Percentiles rank a stretch among this genome's conserved stretches.
Conservation (phyloP, 2,888 invertebrate species). For the Atethmia centrago region DNA sequence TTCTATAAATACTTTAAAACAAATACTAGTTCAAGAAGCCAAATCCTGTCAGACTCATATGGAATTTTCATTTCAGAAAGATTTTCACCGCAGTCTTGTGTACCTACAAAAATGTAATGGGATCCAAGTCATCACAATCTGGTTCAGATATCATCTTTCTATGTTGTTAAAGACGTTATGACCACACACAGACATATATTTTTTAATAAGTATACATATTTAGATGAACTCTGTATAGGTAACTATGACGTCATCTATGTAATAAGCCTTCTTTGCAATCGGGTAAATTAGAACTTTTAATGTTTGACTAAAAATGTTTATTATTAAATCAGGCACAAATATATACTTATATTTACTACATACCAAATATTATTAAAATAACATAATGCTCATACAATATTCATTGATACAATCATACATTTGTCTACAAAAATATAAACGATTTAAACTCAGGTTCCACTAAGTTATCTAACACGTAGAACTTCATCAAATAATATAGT, state of each 20-base stretch:
- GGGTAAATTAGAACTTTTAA: not conserved
- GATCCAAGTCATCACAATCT: not conserved
- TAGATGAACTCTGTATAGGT: not conserved
- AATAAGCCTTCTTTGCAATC: not conserved
- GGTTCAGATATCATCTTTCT: not conserved
- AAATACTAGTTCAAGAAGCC: not conserved
- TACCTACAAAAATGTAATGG: not conserved
- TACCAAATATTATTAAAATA: not conserved
- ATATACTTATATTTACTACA: constrained; percentile 27
- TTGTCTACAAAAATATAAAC: constrained; percentile 77
- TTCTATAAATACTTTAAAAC: too few species aligned
- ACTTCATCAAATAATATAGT: constrained; percentile 88
- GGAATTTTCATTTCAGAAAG: not conserved
- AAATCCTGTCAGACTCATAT: not conserved
- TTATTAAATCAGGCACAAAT: constrained; percentile 46
- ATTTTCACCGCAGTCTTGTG: not conserved
- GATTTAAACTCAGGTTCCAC: constrained; percentile 84
- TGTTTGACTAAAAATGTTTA: constrained; percentile 46
- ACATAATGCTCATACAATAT: constrained; percentile 5
- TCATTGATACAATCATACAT: constrained; percentile 13
- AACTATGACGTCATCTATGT: not conserved
- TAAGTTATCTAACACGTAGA: constrained; percentile 83
- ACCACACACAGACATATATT: too few species aligned
- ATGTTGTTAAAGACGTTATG: not conserved
- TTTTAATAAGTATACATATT: too few species aligned